Evolutionary conservation across 2,113 vertebrate species (phyloP).

Genomic region (Picathartes gymnocephalus): DNA sequence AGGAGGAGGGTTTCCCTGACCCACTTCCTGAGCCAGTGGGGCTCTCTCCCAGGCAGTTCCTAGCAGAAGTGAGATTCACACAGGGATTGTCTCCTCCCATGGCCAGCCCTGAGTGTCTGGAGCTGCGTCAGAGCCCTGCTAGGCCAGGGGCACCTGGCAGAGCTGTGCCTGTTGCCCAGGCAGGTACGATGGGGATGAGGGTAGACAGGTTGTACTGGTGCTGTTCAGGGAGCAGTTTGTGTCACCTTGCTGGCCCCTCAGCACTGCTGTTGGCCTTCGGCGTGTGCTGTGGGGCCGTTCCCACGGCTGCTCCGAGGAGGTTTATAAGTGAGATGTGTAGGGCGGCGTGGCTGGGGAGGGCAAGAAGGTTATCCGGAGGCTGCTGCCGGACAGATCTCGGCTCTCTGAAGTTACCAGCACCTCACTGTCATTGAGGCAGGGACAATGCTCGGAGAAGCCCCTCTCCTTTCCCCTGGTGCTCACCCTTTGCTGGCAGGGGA

Average conservation of each 20-base stretch:
- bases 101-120: background rate
- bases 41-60: background rate
- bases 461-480: constrained; percentile 61
- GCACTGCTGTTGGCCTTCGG: background rate
- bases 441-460: constrained; percentile 50
- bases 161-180: background rate
- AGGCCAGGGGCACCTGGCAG: background rate
- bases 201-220: background rate
- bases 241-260: background rate
- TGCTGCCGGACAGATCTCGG: constrained; percentile 8
- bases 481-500: constrained; percentile 78
- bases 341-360: background rate
- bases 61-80: background rate
- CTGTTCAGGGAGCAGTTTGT: constrained; percentile 8
- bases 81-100: background rate
- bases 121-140: constrained; percentile 2
- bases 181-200: background rate
- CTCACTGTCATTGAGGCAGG: constrained; percentile 66
- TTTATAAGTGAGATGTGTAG: constrained; percentile 71
- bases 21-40: background rate
- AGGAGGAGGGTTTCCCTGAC: background rate
- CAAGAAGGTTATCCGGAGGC: constrained; percentile 51
- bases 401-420: constrained; percentile 56
- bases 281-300: background rate
- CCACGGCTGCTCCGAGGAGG: background rate